Conservation (phyloP, 1,140 invertebrate genomes). For the Drosophila pectinifera region DNA sequence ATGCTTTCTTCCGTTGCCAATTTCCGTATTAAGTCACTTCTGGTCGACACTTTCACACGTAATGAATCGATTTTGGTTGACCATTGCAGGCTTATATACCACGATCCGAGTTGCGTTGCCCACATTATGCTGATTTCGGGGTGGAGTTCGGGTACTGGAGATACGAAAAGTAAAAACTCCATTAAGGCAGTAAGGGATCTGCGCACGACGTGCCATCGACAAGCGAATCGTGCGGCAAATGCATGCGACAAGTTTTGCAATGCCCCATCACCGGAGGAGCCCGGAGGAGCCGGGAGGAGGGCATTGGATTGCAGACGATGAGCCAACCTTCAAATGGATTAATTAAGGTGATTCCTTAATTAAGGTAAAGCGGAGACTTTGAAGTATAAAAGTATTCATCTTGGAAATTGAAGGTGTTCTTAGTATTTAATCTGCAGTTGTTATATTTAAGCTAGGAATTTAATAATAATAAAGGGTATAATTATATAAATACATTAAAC, state of each 20-base stretch:
- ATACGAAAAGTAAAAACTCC: constrained; percentile 62
- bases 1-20: constrained; percentile 35
- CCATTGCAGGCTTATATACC: constrained; percentile 64
- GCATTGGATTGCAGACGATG: not conserved
- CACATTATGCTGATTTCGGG: constrained; percentile 48
- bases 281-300: not conserved
- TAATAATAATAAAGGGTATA: no score
- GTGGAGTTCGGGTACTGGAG: constrained; percentile 12
- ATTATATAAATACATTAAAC: no score
- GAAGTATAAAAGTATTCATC: not conserved
- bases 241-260: constrained; percentile 76
- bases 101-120: constrained; percentile 25
- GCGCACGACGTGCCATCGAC: constrained; percentile 71
- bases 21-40: constrained; percentile 45
- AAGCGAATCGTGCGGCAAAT: constrained; percentile 77
- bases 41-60: constrained; percentile 66
- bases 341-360: constrained; percentile 3
- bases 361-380: not conserved
- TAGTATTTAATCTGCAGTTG: no score
- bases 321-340: constrained; percentile 1
- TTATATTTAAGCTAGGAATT: no score
- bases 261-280: constrained; percentile 24
- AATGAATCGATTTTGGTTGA: constrained; percentile 70
- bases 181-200: constrained; percentile 73
- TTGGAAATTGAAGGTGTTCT: no score